phyloP scores from a whole-genome alignment of 2,113 vertebrate species.

The Mus musculus region GRCm39 chr8:97638001-97638500 shows the following conservation, averaged over 20 bases:
- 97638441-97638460: background rate
- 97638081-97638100: slow-evolving; percentile 86
- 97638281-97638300: background rate
- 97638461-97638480: background rate
- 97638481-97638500: background rate
- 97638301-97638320: background rate
- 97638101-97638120: slow-evolving; percentile 89
- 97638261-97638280: background rate
- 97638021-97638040: slow-evolving; percentile 70
- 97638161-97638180: slow-evolving; percentile 78
- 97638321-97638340: background rate
- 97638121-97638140: slow-evolving; percentile 90
- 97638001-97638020: slow-evolving; percentile 59
- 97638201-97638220: slow-evolving; percentile 66
- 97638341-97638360: background rate
- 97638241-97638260: background rate
- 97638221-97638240: background rate
- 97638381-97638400: background rate
- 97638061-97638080: slow-evolving; percentile 76
- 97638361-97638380: background rate
- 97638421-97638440: background rate
- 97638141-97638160: slow-evolving; percentile 81
- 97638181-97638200: slow-evolving; percentile 77
- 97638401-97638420: background rate
- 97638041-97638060: slow-evolving; percentile 80